A percentile compares a stretch with the other conserved stretches of the same genome.
These are phyloP conservation scores for Oasisia sp. DNA, from an alignment of 2,888 invertebrate genomes.

Conservation along the genomic window DNA sequence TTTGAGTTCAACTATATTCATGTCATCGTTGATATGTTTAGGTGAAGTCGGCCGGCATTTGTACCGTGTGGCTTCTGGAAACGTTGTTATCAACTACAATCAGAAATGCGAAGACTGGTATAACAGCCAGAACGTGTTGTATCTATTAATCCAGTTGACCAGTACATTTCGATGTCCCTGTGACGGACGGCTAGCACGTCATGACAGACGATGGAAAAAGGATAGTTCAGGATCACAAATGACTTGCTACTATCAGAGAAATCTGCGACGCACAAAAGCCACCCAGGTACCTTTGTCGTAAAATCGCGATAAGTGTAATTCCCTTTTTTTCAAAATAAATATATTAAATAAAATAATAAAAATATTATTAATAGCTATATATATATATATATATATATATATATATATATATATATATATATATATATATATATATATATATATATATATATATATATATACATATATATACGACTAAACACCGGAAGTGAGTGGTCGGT, in stretches of 20 bases:
- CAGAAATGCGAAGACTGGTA: background rate
- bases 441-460: too few species aligned
- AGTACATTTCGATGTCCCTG: background rate
- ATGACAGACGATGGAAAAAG: background rate
- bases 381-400: too few species aligned
- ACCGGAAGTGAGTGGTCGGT: too few species aligned
- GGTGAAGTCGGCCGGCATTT: background rate
- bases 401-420: too few species aligned
- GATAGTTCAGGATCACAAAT: background rate
- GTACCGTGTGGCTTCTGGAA: background rate
- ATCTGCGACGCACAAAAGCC: background rate
- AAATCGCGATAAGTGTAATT: too few species aligned
- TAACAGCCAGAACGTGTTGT: background rate
- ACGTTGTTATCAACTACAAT: background rate
- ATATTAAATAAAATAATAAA: too few species aligned
- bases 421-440: too few species aligned
- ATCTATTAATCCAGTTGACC: background rate
- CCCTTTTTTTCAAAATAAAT: too few species aligned
- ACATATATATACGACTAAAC: too few species aligned
- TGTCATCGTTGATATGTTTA: background rate
- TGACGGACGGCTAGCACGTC: background rate
- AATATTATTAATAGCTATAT: too few species aligned
- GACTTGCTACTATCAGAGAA: background rate
- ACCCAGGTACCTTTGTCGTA: background rate
- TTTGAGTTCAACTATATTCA: too few species aligned